phyloP scores from a whole-genome alignment of 2,888 invertebrate species.

The Pterostichus niger region DNA sequence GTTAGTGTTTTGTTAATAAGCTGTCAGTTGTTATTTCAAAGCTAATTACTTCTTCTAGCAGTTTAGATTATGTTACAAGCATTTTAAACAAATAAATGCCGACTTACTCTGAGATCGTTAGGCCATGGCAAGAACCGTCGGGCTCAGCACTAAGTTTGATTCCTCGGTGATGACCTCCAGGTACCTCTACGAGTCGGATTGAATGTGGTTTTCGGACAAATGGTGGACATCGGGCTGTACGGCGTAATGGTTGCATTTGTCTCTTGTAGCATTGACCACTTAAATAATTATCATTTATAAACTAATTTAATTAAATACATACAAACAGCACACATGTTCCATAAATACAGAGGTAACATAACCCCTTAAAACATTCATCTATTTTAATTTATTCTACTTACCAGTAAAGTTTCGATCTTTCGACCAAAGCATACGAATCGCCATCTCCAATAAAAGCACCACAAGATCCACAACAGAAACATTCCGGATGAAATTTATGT shows the following conservation, averaged over 20 bases:
- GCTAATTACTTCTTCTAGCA: too few species aligned
- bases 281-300: constrained; percentile 43
- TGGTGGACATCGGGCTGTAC: constrained; percentile 77
- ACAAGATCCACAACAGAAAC: constrained; percentile 93
- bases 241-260: constrained; percentile 83
- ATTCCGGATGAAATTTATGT: constrained; percentile 97
- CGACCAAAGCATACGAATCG: constrained; percentile 94
- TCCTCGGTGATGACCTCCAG: constrained; percentile 82
- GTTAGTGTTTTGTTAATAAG: constrained; percentile 41
- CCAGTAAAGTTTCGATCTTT: constrained; percentile 93
- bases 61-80: background rate
- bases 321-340: too few species aligned
- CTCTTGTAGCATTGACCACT: constrained; percentile 89
- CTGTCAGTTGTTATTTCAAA: background rate
- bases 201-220: constrained; percentile 85
- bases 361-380: too few species aligned
- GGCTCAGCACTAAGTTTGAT: constrained; percentile 83
- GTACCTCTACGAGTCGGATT: constrained; percentile 91
- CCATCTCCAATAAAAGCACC: constrained; percentile 93
- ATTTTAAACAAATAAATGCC: constrained; percentile 13
- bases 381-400: too few species aligned
- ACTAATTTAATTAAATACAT: constrained; percentile 10
- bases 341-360: too few species aligned
- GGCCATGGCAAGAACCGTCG: constrained; percentile 80
- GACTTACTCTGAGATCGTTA: constrained; percentile 86